Evolutionary conservation across 2,113 vertebrate genomes (phyloP).

Genomic region (Arenaria interpres): DNA sequence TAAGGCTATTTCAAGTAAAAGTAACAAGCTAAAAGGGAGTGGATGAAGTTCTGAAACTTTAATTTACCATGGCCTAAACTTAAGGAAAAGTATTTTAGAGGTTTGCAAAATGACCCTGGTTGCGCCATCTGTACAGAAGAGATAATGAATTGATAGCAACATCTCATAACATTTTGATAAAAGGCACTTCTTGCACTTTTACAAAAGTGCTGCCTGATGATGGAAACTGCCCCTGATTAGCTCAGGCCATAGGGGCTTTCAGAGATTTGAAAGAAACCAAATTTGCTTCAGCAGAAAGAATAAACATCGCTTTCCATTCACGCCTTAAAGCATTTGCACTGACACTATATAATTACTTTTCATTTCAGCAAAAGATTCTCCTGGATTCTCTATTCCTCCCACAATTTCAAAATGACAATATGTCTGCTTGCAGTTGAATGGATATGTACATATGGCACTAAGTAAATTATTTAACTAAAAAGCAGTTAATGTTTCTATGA

Average conservation of each 20-base stretch:
- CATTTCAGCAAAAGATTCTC: constrained; percentile 50
- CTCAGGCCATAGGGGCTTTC: constrained; percentile 36
- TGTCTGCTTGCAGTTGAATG: constrained; percentile 13
- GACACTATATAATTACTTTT: constrained; percentile 58
- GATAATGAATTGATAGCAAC: constrained; percentile 25
- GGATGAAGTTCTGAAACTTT: constrained; percentile 34
- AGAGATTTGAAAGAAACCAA: constrained; percentile 61
- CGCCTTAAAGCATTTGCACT: neutral
- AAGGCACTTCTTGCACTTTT: constrained; percentile 29
- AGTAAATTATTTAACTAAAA: constrained; percentile 62
- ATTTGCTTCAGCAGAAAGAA: constrained; percentile 60
- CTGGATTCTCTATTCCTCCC: constrained; percentile 40
- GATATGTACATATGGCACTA: neutral
- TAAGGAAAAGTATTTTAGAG: neutral
- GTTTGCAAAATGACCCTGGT: neutral
- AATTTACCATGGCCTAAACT: neutral
- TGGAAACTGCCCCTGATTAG: constrained; percentile 58
- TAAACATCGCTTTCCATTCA: constrained; percentile 56
- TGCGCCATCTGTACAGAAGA: constrained; percentile 19
- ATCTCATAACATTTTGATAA: constrained; percentile 44
- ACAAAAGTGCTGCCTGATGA: constrained; percentile 10
- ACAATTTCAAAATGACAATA: constrained; percentile 56
- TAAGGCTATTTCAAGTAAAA: constrained; percentile 1
- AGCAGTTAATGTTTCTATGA: constrained; percentile 34
- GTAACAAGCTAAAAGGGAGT: neutral